These are phyloP conservation scores for Abrostola tripartita DNA, from an alignment of 2,888 invertebrate genomes.

Conservation along the genomic window DNA sequence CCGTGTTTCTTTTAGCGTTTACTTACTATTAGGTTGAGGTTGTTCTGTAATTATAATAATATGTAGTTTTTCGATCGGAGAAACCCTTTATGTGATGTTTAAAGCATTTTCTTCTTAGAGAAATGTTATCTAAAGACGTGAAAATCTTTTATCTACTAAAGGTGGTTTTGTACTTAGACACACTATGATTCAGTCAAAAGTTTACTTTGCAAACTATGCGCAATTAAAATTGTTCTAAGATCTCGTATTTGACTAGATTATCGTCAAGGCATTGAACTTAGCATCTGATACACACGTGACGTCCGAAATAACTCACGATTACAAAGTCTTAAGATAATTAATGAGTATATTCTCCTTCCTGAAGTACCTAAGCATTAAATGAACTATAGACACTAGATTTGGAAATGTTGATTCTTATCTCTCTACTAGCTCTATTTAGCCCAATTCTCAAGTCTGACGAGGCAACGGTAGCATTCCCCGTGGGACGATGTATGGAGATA, in stretches of 20 bases:
- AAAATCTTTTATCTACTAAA: no score
- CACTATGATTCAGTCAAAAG: no score
- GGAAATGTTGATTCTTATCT: not conserved
- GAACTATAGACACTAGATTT: no score
- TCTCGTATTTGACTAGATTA: conserved; percentile 15
- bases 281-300: conserved; percentile 25
- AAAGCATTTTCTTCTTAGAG: no score
- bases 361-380: not conserved
- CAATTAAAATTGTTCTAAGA: not conserved
- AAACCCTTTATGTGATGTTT: no score
- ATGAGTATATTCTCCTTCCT: conserved; percentile 20
- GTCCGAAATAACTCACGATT: conserved; percentile 8
- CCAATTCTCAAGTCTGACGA: conserved; percentile 3
- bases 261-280: conserved; percentile 29
- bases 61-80: no score
- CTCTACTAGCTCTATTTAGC: conserved; percentile 7
- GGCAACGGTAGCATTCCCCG: conserved; percentile 31
- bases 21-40: no score
- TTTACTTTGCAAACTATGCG: no score
- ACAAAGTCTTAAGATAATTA: conserved; percentile 8
- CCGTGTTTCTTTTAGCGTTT: conserved; percentile 22
- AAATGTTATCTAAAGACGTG: no score
- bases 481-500: conserved; percentile 21
- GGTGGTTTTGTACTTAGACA: no score
- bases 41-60: no score